These are phyloP conservation scores for Chironomus tentans DNA, from an alignment of 2,888 invertebrate species.

Conservation along the genomic window DNA sequence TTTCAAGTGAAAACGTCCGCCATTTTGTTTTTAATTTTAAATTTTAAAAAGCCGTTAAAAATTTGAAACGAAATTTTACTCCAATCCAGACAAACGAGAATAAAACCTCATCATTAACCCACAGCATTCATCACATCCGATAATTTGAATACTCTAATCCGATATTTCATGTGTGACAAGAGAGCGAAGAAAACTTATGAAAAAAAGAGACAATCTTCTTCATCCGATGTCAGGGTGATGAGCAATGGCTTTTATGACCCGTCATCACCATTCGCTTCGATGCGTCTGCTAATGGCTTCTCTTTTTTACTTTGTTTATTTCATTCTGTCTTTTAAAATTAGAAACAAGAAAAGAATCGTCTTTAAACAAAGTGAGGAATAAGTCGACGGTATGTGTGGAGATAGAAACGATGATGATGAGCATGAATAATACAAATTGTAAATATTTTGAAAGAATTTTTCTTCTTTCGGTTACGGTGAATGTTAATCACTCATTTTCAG, in stretches of 20 bases:
- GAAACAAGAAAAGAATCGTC: neutral
- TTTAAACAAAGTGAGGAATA: too few species aligned
- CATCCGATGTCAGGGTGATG: neutral
- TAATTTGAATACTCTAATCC: too few species aligned
- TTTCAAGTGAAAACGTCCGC: neutral
- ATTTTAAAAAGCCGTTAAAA: too few species aligned
- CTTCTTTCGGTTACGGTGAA: neutral
- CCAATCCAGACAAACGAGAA: too few species aligned
- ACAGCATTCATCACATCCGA: too few species aligned
- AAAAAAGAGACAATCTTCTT: neutral
- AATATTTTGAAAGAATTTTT: conserved; percentile 3
- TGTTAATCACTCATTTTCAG: neutral
- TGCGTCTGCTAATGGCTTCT: conserved; percentile 3
- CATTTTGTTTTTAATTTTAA: too few species aligned
- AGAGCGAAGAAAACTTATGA: neutral
- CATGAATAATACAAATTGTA: neutral
- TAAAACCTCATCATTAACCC: too few species aligned
- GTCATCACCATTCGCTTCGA: conserved; percentile 14
- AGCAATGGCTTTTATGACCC: conserved; percentile 15
- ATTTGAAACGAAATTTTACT: too few species aligned
- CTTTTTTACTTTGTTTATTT: neutral
- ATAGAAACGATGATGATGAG: neutral
- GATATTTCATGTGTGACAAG: neutral
- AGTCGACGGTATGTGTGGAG: neutral
- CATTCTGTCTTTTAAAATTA: neutral